Base-by-base conservation (phyloP, 2,888 invertebrate species). In the Andrena trimmerana region DNA sequence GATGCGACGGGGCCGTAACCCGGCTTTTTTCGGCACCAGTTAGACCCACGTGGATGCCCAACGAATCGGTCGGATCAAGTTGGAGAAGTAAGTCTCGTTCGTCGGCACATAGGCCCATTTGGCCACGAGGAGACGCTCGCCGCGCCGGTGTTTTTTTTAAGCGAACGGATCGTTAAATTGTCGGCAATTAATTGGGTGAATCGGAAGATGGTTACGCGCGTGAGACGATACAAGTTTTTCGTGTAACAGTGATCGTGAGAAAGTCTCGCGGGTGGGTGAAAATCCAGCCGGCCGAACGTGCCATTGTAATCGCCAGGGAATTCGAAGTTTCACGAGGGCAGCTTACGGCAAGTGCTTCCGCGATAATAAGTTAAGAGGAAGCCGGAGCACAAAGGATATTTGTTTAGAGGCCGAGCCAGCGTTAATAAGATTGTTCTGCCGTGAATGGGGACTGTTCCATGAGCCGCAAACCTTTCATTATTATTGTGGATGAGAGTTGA, bases 21-120 rank as follows among this genome's bases (percentile, higher is more conserved):
- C 29, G 48, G 24, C 29, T 68, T 68, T 65, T 83, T 83, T 83
- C 72, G 36, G 5, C 57, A 59, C 71, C 65, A 42, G 33, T 2
- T 67, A 65, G 52, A 52, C 78, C 83, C 83, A 83, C 84, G 84
- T 83, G 80, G 20, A 71, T 66, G 16, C 13, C 10, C 1, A 74
- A 42, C 48, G 27, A n/a, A 59, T 29, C 36, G 24, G 3, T 29
- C 27, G 50, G 27, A 24, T 29, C 20, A 8, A 69, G 8, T 42
- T 8, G 60, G 13, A 48, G 24, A 27, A 62, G 77, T 77, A 73
- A 73, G 77, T 73, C 57, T 27, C 57, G 57, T 57, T 57, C 24
- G 24, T 57, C 57, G 57, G 57, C 27, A 57, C 10, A 10, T 4
- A 27, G 10, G 57, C 57, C 24, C 24, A 2, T 24, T 57, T 10